Base-by-base conservation (phyloP, 2,888 invertebrate species). In the Autographa pulchrina region DNA sequence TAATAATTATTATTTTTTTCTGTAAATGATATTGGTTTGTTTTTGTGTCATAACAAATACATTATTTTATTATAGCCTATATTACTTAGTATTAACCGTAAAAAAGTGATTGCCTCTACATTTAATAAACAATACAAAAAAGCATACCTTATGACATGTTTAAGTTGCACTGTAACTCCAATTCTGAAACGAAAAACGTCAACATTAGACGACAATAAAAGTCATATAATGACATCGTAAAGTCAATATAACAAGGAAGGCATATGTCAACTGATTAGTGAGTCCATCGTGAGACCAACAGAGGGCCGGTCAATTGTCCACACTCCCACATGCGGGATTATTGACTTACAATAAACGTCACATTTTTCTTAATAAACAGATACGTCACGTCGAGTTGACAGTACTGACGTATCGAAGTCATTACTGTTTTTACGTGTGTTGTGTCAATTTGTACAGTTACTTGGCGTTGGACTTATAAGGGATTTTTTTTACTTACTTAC, bases 321-420 rank as follows among this genome's bases (percentile, higher is more conserved):
- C 83, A 72, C 91, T 86, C 93, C 94, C 93, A 92, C 92, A 95
- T 94, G 92, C 91, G 92, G 93, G 94, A 89, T 86, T 94, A 96
- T 95, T 95, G 95, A 95, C 93, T 92, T 89, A 92, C 92, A 94
- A 95, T 95, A 94, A 93, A 94, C 86, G 92, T 92, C 94, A 94
- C 94, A 95, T 95, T 92, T 93, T 90, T 96, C 94, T 92, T 93
- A 92, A 94, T 95, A 93, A 89, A 93, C 88, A 88, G 86, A 84
- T 84, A 83, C 83, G 85, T 88, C 84, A 86, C 83, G 74, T 68
- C 76, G 82, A 78, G 80, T 78, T 82, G 80, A 82, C 82, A 70
- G 31, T 35, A 54, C 35, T 38, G 31, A 38, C 68, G 61, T 68
- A 65, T 66, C 62, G 60, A 31, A 62, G 52, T 77, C 63, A 59